Conservation (phyloP, 2,888 invertebrate genomes). For the Drosophila buzzatii region DNA sequence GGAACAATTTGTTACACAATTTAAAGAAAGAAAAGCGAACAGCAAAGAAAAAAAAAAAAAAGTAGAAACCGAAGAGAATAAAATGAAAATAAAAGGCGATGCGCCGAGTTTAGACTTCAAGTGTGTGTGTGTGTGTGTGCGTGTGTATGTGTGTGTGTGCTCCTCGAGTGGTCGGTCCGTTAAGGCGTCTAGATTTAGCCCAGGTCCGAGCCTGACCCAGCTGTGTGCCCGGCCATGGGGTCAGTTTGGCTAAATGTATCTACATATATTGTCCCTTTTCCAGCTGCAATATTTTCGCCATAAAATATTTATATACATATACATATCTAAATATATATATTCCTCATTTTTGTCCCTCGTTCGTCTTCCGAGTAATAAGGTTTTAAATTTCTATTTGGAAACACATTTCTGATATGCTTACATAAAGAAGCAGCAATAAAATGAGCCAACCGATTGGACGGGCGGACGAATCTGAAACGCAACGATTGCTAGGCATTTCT, state of each 20-base stretch:
- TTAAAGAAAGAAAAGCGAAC: conserved; percentile 54
- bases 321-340: conserved; percentile 36
- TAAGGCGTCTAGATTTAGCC: conserved; percentile 67
- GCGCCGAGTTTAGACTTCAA: conserved; percentile 46
- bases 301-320: conserved; percentile 77
- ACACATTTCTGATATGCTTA: conserved; percentile 71
- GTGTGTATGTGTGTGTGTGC: no score
- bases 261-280: conserved; percentile 78
- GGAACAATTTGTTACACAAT: conserved; percentile 81
- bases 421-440: conserved; percentile 69
- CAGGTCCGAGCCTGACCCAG: conserved; percentile 39
- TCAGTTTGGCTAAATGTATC: conserved; percentile 63
- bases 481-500: conserved; percentile 10
- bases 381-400: conserved; percentile 79
- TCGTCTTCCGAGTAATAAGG: conserved; percentile 64
- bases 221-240: conserved; percentile 44
- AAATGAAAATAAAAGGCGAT: conserved; percentile 28
- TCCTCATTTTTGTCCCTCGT: conserved; percentile 10
- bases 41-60: neutral
- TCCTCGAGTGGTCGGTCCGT: conserved; percentile 8
- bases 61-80: neutral
- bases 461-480: conserved; percentile 16
- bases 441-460: conserved; percentile 16
- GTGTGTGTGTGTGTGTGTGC: conserved; percentile 5
- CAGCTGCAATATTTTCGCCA: conserved; percentile 74